Conservation (phyloP, 2,888 invertebrate genomes). For the Callyntrura guangdongensis region DNA sequence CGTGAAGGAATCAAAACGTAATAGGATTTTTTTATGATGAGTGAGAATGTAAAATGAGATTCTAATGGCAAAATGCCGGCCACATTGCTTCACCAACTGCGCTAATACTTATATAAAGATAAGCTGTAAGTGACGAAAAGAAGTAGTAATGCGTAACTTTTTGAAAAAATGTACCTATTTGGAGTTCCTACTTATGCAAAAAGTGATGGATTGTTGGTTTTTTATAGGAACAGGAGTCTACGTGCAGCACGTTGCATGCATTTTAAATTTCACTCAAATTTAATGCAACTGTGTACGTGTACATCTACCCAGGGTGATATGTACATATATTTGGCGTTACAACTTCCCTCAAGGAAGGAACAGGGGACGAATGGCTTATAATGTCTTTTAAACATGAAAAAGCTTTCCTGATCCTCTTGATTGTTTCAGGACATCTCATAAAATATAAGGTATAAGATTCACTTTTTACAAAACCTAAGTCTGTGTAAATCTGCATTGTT, state of each 20-base stretch:
- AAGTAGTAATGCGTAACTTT: neutral
- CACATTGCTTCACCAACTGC: neutral
- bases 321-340: neutral
- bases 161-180: neutral
- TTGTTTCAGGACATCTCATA: conserved; percentile 6
- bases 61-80: neutral
- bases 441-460: neutral
- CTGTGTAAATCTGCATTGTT: neutral
- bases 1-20: conserved; percentile 13
- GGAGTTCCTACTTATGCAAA: neutral
- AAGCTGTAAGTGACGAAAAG: conserved; percentile 5
- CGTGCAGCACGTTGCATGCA: neutral
- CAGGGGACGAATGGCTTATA: conserved; percentile 7
- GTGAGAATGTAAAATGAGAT: neutral
- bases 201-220: neutral
- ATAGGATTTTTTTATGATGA: neutral
- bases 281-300: neutral
- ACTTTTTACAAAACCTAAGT: neutral
- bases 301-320: no score
- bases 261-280: no score
- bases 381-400: neutral
- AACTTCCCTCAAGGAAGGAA: conserved; percentile 3
- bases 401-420: conserved; percentile 36
- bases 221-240: neutral
- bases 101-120: neutral